A percentile compares a stretch with the other conserved stretches of the same genome.
Conservation (phyloP, 1,140 invertebrate species). For the Pseudomyrmex concolor region DNA sequence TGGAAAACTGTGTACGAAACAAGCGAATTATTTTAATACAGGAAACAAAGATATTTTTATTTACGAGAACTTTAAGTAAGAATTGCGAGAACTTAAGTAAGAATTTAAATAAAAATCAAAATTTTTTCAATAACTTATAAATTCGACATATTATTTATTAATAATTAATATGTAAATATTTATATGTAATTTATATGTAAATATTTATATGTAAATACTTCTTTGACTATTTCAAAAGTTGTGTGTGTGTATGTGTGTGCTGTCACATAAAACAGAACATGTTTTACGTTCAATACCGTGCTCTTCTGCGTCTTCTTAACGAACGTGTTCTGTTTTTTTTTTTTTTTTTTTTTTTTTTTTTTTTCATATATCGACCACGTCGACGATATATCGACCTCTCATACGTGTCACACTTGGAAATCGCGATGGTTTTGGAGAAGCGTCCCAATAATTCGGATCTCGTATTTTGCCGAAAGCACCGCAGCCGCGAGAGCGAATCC, state of each 20-base stretch:
- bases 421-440: constrained; percentile 59
- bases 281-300: background rate
- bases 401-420: constrained; percentile 69
- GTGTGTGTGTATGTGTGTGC: too few species aligned
- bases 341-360: background rate
- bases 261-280: background rate
- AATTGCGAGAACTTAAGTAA: background rate
- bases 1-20: background rate
- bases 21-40: background rate
- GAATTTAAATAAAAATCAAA: background rate
- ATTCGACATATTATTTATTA: too few species aligned
- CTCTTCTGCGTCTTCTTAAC: constrained; percentile 20
- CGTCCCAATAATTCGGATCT: constrained; percentile 69
- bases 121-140: background rate
- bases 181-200: too few species aligned
- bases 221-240: too few species aligned
- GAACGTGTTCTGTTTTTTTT: constrained; percentile 23
- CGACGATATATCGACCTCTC: constrained; percentile 52
- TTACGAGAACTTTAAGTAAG: background rate
- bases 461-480: constrained; percentile 67
- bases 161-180: too few species aligned
- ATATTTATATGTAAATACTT: too few species aligned
- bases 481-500: constrained; percentile 35
- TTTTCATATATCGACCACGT: constrained; percentile 1
- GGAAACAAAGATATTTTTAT: background rate